Evolutionary conservation across 2,113 vertebrate species (phyloP).

Genomic region (Lampris incognitus): DNA sequence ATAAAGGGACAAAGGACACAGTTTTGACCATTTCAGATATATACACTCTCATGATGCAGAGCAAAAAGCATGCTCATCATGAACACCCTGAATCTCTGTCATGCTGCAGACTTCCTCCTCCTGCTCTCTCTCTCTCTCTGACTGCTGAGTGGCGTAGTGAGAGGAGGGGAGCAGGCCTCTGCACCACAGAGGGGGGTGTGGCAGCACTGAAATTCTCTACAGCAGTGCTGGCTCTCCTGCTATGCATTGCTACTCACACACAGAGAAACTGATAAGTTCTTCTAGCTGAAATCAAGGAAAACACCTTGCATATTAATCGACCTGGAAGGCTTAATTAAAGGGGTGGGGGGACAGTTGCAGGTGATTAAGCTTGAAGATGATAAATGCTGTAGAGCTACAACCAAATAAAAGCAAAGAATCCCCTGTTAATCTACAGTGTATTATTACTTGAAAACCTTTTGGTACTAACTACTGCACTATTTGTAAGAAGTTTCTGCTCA

Average conservation of each 20-base stretch:
- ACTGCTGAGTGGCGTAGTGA: background rate
- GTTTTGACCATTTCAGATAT: background rate
- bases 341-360: too few species aligned
- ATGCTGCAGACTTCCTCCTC: background rate
- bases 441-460: too few species aligned
- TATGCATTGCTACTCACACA: background rate
- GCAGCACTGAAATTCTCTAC: background rate
- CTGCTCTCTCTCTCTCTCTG: background rate
- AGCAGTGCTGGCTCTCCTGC: background rate
- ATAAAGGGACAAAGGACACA: background rate
- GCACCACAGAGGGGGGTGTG: slow-evolving; percentile 6
- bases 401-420: too few species aligned
- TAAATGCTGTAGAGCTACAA: too few species aligned
- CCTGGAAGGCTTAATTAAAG: too few species aligned
- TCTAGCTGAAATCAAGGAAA: too few species aligned
- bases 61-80: background rate
- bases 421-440: too few species aligned
- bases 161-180: background rate
- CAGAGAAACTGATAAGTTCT: too few species aligned
- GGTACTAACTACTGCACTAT: too few species aligned
- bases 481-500: too few species aligned
- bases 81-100: background rate
- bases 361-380: too few species aligned
- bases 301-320: too few species aligned
- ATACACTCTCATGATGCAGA: background rate